These are phyloP conservation scores for Cyphomyrus plagiostoma DNA, from an alignment of 2,113 vertebrate genomes.

Conservation along the genomic window DNA sequence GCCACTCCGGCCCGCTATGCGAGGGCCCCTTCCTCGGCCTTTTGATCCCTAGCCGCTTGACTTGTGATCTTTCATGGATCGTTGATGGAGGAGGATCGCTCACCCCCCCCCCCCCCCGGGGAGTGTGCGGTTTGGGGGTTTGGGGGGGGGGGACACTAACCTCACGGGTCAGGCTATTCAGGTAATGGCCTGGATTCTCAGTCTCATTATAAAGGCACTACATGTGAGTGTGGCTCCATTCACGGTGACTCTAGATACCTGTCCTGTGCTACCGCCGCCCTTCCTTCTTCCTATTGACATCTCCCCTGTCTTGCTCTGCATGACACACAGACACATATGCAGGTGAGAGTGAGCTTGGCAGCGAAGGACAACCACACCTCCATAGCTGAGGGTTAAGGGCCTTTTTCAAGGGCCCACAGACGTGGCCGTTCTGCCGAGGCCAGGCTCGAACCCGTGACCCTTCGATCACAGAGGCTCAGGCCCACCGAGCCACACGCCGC, in stretches of 20 bases:
- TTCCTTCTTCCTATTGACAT: background rate
- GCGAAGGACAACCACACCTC: background rate
- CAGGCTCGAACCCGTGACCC: background rate
- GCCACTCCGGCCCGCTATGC: background rate
- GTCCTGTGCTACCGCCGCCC: too few relatives aligned
- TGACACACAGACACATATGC: background rate
- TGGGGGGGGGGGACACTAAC: background rate
- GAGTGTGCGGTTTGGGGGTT: background rate
- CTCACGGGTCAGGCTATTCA: background rate
- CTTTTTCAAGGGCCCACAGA: background rate
- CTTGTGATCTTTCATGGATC: background rate
- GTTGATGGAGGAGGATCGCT: background rate
- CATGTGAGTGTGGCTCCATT: background rate
- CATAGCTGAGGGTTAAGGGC: background rate
- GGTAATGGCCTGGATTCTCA: background rate
- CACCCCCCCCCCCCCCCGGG: background rate
- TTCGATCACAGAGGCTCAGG: background rate
- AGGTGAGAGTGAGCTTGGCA: background rate
- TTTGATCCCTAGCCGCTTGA: background rate
- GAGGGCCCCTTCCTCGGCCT: background rate
- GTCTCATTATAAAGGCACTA: background rate
- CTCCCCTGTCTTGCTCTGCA: background rate
- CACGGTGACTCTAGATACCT: background rate
- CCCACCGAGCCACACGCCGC: background rate
- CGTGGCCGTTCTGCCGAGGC: background rate